phyloP scores from a whole-genome alignment of 1,140 invertebrate genomes.

The Tribolium madens region DNA sequence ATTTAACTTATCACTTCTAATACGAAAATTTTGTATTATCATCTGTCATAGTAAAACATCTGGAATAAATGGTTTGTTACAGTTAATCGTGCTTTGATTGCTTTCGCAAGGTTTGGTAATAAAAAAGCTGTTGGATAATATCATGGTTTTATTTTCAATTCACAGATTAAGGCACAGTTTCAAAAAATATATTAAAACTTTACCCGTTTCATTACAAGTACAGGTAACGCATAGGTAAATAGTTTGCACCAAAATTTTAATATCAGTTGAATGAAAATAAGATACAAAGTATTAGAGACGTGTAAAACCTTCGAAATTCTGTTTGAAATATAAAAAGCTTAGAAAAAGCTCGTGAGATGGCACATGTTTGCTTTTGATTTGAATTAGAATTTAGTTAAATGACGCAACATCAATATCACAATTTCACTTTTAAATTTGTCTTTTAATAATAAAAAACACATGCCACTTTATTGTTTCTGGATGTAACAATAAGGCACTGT shows the following conservation, averaged over 20 bases:
- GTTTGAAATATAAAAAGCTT: slow-evolving; percentile 46
- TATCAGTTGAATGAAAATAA: slow-evolving; percentile 4
- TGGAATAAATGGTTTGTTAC: slow-evolving; percentile 39
- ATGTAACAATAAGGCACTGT: slow-evolving; percentile 60
- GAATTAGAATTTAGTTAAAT: slow-evolving; percentile 45
- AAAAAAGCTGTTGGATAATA: slow-evolving; percentile 9
- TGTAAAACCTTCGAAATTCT: slow-evolving; percentile 5
- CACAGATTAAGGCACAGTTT: slow-evolving; percentile 41
- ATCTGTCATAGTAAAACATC: slow-evolving; percentile 18
- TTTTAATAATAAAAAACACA: slow-evolving; percentile 56
- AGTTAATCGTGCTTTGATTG: slow-evolving; percentile 1
- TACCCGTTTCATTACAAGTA: slow-evolving; percentile 33
- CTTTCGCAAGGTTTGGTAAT: not conserved
- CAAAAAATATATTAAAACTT: slow-evolving; percentile 31
- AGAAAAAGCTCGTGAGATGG: slow-evolving; percentile 54
- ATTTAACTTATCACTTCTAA: slow-evolving; percentile 43
- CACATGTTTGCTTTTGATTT: slow-evolving; percentile 45
- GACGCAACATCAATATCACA: slow-evolving; percentile 55
- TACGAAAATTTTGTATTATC: slow-evolving; percentile 41
- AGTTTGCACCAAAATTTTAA: slow-evolving; percentile 27
- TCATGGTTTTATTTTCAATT: slow-evolving; percentile 38
- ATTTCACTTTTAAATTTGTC: slow-evolving; percentile 51
- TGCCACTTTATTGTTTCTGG: slow-evolving; percentile 57
- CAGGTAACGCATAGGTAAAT: slow-evolving; percentile 37
- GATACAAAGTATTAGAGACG: not conserved